These are phyloP conservation scores for Protobothrops mucrosquamatus DNA, from an alignment of 2,113 vertebrate species.

Conservation along the genomic window DNA sequence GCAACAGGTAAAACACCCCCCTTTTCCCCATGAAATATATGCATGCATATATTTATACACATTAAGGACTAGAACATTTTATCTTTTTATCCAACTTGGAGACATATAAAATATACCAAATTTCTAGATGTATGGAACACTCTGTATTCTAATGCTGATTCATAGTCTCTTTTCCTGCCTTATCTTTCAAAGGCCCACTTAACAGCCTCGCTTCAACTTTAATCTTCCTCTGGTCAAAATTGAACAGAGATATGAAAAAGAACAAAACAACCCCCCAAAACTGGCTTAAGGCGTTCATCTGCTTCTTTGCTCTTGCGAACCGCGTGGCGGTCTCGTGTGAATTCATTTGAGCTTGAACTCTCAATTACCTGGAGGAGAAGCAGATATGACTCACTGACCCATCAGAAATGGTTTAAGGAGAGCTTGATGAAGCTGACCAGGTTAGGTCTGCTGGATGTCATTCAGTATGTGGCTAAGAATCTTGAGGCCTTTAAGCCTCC, in stretches of 20 bases:
- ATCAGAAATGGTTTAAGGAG: slow-evolving; percentile 16
- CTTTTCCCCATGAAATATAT: slow-evolving; percentile 28
- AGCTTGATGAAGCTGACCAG: slow-evolving; percentile 19
- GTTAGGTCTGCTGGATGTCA: slow-evolving; percentile 16
- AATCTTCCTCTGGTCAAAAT: slow-evolving; percentile 61
- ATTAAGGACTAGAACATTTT: slow-evolving; percentile 53
- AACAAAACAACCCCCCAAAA: slow-evolving; percentile 33
- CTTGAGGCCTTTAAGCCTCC: background rate
- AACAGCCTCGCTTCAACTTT: slow-evolving; percentile 62
- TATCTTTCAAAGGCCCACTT: slow-evolving; percentile 62
- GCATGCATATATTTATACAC: slow-evolving; percentile 36
- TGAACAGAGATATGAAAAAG: slow-evolving; percentile 48
- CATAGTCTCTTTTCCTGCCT: slow-evolving; percentile 60
- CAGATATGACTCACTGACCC: slow-evolving; percentile 23
- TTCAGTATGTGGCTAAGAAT: background rate
- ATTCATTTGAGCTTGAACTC: slow-evolving; percentile 42
- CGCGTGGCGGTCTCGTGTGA: slow-evolving; percentile 32
- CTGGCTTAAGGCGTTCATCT: slow-evolving; percentile 44
- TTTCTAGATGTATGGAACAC: slow-evolving; percentile 59
- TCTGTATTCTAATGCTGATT: slow-evolving; percentile 59
- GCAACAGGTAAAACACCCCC: background rate
- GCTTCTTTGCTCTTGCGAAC: slow-evolving; percentile 42
- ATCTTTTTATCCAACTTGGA: slow-evolving; percentile 56
- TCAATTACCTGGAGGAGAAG: slow-evolving; percentile 15
- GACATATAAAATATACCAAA: slow-evolving; percentile 53